Evolutionary conservation across 2,888 invertebrate genomes (phyloP), one percentile per base, ranked within the genome.

Genomic region (Oeneis ivallda): DNA sequence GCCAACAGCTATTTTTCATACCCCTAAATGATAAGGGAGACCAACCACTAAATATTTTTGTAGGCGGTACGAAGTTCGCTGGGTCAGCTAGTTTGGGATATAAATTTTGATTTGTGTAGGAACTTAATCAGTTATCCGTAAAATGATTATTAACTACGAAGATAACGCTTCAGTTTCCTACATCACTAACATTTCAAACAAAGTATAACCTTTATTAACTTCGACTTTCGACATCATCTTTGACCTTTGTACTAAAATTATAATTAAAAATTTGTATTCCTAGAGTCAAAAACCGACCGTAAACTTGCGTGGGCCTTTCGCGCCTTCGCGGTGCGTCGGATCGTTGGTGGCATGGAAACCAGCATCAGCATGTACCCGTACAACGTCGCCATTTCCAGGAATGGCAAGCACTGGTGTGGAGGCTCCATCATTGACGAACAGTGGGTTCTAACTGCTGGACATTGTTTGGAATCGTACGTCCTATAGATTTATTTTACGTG

Each of bases 391-490:
- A 86, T 92, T 65, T 81, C 86, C 4, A 79, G 87, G 49, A 86
- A 79, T 43, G 84, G 83, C 0, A 86, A 85, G 71, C 92, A 91
- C 61, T 92, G 90, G 90, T 92, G 91, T 37, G 91, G 92, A 0
- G 92, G 91, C 0, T 85, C 87, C 50, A 83, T 92, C 56, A 87
- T 92, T n/a, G 92, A 92, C 63, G 92, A 91, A 60, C 91, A 91
- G 66, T 92, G 91, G 91, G 86, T 92, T 9, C 76, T 91, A 0
- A 89, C 89, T 1, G 91, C 91, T n/a, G 91, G 88, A 2, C 91
- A 91, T 65, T 92, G 91, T 47, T 73, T 92, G 37, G 90, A 91
- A 67, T 77, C 83, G 91, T 91, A 57, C 84, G 89, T 79, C 47
- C n/a, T n/a, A 52, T 47, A 10, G 9, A 41, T 17, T 41, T 10